Evolutionary conservation across 2,888 invertebrate genomes (phyloP).

Genomic region (Drosophila crucigera): DNA sequence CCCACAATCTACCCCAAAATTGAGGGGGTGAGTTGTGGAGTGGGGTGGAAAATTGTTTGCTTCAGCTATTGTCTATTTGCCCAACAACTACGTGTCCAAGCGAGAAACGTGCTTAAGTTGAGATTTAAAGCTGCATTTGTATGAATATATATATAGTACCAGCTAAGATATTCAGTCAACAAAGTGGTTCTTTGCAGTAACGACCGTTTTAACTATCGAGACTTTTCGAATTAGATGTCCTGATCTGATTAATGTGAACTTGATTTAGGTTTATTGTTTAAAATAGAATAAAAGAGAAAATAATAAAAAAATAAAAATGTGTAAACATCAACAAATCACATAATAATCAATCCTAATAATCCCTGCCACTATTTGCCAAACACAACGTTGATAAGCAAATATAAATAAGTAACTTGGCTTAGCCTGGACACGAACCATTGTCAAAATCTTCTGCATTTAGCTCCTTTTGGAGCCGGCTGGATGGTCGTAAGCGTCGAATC

Average conservation of each 20-base stretch:
- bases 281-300: no score
- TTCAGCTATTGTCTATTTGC: constrained; percentile 8
- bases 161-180: constrained; percentile 3
- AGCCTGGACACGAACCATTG: constrained; percentile 7
- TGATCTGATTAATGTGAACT: not conserved
- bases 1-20: constrained; percentile 40
- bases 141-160: not conserved
- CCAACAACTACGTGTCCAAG: constrained; percentile 40
- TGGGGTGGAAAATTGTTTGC: constrained; percentile 7
- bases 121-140: constrained; percentile 41
- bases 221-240: not conserved
- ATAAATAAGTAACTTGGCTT: not conserved
- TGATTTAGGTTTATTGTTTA: no score
- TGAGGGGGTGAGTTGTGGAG: not conserved
- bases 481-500: constrained; percentile 19
- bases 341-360: not conserved
- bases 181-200: not conserved
- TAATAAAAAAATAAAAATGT: not conserved
- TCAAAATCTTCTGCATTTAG: not conserved
- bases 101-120: constrained; percentile 68
- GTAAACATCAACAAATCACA: not conserved
- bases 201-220: not conserved
- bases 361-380: not conserved
- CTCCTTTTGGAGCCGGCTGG: constrained; percentile 1
- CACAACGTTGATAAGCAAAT: not conserved